Evolutionary conservation across 1,140 invertebrate species (phyloP), one percentile per base, ranked within the genome.

Genomic region (Drosophila subpulchrella): DNA sequence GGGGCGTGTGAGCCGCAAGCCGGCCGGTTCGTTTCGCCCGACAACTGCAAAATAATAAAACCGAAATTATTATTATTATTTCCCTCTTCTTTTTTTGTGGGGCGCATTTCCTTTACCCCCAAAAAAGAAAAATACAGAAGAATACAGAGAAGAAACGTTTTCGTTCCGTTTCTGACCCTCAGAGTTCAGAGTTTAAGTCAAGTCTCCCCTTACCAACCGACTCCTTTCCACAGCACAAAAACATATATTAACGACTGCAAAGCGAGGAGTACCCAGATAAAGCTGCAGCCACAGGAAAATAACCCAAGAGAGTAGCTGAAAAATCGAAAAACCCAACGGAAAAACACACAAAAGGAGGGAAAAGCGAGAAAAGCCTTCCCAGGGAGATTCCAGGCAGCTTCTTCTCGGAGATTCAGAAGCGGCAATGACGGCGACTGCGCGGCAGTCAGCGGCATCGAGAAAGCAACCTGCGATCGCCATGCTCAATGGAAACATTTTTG

Each of bases 401-500:
- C 72, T 75, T 24, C 27, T 27, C 27, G 59, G 75, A 56, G 67
- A 54, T 58, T 58, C 63, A 68, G 57, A 74, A 80, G 77, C 70
- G 57, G 62, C 67, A 68, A 75, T 75, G 66, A 68, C 53, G 59
- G 58, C 65, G 53, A 56, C 70, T 57, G 55, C 60, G 47, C 66
- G 63, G 53, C 72, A 74, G 63, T 36, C 84, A 53, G 55, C 77
- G 61, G 51, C 78, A 57, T 55, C 79, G 82, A 88, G 78, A 88
- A 88, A 84, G 81, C 81, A 85, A 85, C 77, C 83, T 88, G 83
- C 83, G 78, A 83, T 78, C 68, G 74, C 78, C 60, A 75, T 78
- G 75, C 61, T 74, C 68, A 66, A 73, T 78, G 61, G 75, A 71
- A 76, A 76, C 44, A 56, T 77, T 90, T 90, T 90, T 76, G 91